Conservation (phyloP, 2,888 invertebrate genomes). For the Branchipolynoe longqiensis region DNA sequence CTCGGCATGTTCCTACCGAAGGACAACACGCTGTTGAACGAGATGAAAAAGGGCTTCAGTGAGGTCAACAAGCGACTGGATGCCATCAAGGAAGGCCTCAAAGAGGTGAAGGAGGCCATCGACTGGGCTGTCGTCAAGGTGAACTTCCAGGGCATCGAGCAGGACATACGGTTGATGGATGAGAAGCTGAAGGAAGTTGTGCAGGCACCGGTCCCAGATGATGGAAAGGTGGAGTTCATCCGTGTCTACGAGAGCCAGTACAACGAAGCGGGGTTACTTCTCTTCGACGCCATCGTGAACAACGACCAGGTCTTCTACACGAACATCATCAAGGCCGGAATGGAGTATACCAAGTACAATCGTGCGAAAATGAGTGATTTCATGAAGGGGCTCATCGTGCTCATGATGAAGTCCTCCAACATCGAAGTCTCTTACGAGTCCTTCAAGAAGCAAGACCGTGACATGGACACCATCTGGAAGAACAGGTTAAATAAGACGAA, state of each 20-base stretch:
- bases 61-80: slow-evolving; percentile 36
- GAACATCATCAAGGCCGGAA: slow-evolving; percentile 33
- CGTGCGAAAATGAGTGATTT: background rate
- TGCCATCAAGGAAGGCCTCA: slow-evolving; percentile 20
- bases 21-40: background rate
- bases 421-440: slow-evolving; percentile 31
- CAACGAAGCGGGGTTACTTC: slow-evolving; percentile 3
- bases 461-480: slow-evolving; percentile 26
- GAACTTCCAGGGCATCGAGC: slow-evolving; percentile 5
- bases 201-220: slow-evolving; percentile 1
- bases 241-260: slow-evolving; percentile 19
- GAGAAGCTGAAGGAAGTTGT: slow-evolving; percentile 42
- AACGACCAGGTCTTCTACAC: slow-evolving; percentile 29
- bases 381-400: background rate
- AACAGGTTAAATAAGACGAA: background rate
- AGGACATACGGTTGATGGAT: slow-evolving; percentile 4
- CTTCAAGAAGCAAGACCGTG: slow-evolving; percentile 41
- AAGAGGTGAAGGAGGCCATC: slow-evolving; percentile 30
- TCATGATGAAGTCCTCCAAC: slow-evolving; percentile 25
- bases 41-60: slow-evolving; percentile 24
- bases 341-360: slow-evolving; percentile 22
- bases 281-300: slow-evolving; percentile 26
- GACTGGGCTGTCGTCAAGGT: slow-evolving; percentile 47
- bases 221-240: slow-evolving; percentile 37
- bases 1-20: slow-evolving; percentile 39